phyloP scores from a whole-genome alignment of 2,113 vertebrate genomes.

The Phyllostomus discolor region DNA sequence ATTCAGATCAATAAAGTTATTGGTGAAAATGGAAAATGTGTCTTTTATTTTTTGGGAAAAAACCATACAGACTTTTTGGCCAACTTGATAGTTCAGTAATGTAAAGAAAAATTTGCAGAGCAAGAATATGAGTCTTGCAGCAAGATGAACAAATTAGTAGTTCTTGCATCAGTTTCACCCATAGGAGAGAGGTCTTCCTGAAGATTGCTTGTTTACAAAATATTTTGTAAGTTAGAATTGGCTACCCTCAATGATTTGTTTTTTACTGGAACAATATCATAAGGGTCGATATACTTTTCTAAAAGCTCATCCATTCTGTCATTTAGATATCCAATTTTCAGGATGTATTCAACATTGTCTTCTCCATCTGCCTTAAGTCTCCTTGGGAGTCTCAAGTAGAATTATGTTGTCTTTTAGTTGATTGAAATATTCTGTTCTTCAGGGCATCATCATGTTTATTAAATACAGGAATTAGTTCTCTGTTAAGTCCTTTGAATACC shows the following conservation, averaged over 20 bases:
- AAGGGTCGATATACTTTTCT: slow-evolving; percentile 94
- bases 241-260: slow-evolving; percentile 94
- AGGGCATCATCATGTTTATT: slow-evolving; percentile 87
- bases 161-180: neutral
- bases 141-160: neutral
- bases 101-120: neutral
- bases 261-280: slow-evolving; percentile 93
- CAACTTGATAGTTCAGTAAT: neutral
- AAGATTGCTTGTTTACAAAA: slow-evolving; percentile 81
- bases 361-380: slow-evolving; percentile 92
- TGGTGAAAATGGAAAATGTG: no score
- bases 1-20: no score
- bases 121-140: neutral
- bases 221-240: slow-evolving; percentile 94
- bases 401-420: slow-evolving; percentile 93
- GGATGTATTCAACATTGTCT: slow-evolving; percentile 90
- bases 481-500: slow-evolving; percentile 91
- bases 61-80: no score
- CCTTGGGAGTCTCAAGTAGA: slow-evolving; percentile 89
- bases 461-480: slow-evolving; percentile 95
- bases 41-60: no score
- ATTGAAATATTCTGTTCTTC: slow-evolving; percentile 92
- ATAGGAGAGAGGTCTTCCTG: slow-evolving; percentile 51
- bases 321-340: slow-evolving; percentile 95
- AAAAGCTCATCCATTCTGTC: slow-evolving; percentile 93